Evolutionary conservation across 2,113 vertebrate genomes (phyloP).

Genomic region (Otis tarda): DNA sequence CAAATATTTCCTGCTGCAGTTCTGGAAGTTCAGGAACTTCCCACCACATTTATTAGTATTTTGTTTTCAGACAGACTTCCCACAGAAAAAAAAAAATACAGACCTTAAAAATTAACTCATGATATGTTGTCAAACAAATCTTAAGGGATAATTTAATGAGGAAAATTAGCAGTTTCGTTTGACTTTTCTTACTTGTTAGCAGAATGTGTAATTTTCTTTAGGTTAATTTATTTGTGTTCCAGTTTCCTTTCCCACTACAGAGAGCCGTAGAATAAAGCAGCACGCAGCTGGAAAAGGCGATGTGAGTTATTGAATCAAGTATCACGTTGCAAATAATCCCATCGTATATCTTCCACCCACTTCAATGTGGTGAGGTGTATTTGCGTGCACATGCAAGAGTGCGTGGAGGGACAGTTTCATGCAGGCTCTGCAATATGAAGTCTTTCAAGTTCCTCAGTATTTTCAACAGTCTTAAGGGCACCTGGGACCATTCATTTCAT

Average conservation of each 20-base stretch:
- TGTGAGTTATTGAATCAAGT: background rate
- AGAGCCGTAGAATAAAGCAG: background rate
- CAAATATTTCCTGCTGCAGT: conserved; percentile 56
- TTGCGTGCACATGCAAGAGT: background rate
- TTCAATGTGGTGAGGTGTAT: background rate
- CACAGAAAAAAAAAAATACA: background rate
- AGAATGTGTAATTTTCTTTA: background rate
- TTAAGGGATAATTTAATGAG: background rate
- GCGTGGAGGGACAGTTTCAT: background rate
- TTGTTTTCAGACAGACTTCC: conserved; percentile 37
- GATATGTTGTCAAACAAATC: background rate
- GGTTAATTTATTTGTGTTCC: background rate
- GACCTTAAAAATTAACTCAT: conserved; percentile 10
- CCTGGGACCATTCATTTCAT: background rate
- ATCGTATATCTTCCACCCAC: background rate
- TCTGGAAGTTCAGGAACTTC: conserved; percentile 62
- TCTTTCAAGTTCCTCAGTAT: background rate
- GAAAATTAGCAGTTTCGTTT: background rate
- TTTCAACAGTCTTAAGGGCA: background rate
- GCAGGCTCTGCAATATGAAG: background rate
- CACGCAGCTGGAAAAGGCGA: background rate
- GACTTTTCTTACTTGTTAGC: background rate
- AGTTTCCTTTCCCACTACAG: background rate
- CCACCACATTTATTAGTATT: conserved; percentile 42
- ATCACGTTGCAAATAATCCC: background rate